These are phyloP conservation scores for Saturnia japonica DNA, from an alignment of 2,888 invertebrate genomes.

Conservation along the genomic window DNA sequence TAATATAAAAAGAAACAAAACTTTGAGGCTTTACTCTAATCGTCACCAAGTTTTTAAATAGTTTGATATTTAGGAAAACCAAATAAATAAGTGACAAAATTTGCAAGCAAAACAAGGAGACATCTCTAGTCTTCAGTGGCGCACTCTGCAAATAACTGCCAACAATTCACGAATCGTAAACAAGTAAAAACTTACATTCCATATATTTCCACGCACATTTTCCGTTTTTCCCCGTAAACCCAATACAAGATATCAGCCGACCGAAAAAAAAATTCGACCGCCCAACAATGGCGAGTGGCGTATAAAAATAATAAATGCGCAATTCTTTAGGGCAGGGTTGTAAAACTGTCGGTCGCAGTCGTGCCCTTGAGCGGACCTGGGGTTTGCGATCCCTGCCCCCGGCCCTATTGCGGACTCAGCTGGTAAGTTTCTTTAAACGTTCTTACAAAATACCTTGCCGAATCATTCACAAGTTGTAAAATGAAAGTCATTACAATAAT, in stretches of 20 bases:
- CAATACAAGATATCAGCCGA: slow-evolving; percentile 58
- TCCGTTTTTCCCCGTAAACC: slow-evolving; percentile 17
- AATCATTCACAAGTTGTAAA: slow-evolving; percentile 12
- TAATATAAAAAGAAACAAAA: not conserved
- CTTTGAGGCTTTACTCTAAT: not conserved
- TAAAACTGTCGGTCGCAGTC: slow-evolving; percentile 74
- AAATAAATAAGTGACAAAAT: not conserved
- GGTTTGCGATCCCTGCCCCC: slow-evolving; percentile 12
- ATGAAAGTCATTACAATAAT: not conserved
- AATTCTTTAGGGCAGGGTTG: slow-evolving; percentile 73
- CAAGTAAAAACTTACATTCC: slow-evolving; percentile 16
- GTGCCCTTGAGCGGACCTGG: slow-evolving; percentile 56
- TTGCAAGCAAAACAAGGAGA: not conserved
- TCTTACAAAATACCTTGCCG: slow-evolving; percentile 1
- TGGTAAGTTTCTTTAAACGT: slow-evolving; percentile 9
- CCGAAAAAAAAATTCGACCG: slow-evolving; percentile 53
- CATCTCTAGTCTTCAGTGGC: not conserved
- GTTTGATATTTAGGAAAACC: not conserved
- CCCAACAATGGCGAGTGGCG: slow-evolving; percentile 60
- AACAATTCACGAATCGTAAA: slow-evolving; percentile 10
- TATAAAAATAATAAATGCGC: slow-evolving; percentile 80
- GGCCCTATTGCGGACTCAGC: slow-evolving; percentile 9
- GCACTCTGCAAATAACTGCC: slow-evolving; percentile 13
- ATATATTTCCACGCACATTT: slow-evolving; percentile 20
- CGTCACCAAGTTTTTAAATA: not conserved